Base-by-base conservation (phyloP, 2,113 vertebrate genomes). In the Coregonus clupeaformis region DNA sequence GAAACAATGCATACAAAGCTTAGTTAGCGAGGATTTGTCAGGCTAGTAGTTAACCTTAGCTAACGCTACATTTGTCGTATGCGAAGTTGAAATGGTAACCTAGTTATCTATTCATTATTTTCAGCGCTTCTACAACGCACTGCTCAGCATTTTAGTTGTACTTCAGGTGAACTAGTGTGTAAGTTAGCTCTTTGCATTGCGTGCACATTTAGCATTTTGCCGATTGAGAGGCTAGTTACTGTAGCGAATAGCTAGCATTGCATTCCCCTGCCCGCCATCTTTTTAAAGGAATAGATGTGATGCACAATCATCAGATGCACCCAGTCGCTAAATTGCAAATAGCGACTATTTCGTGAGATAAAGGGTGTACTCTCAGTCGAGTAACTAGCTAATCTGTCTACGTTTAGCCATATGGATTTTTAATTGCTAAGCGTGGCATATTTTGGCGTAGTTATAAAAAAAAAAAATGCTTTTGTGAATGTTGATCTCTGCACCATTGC, bases 181-280 rank as follows among this genome's bases (percentile, higher is more conserved):
- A 22, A 22, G 57, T 3, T 57, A 12, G 32, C 55, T 1, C 42
- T 42, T 42, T 22, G 11, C 60, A 69, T 73, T 16, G 30, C 71
- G 57, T 73, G 71, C 16, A 68, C 49, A 60, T 57, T 45, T 1
- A 1, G n/a, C 27, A 68, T 63, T 66, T 84, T 80, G 88, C 75
- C 84, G 22, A 80, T 81, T 82, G 84, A 85, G 86, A 75, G 84
- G 89, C 77, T 73, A 49, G 62, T 52, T 42, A 42, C 36, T 42
- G 36, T 67, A 22, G 85, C 77, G 74, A 68, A 36, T 42, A 62
- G 42, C 73, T 83, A 87, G 84, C 79, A 77, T 83, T 11, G 86
- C 87, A 29, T 79, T 79, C 79, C 86, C 90, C 89, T 92, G 95
- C 96, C 95, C 96, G 96, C 96, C 96, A 97, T 97, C 95, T 98